Base-by-base conservation (phyloP, 2,113 vertebrate genomes). In the Anthoscopus minutus region DNA sequence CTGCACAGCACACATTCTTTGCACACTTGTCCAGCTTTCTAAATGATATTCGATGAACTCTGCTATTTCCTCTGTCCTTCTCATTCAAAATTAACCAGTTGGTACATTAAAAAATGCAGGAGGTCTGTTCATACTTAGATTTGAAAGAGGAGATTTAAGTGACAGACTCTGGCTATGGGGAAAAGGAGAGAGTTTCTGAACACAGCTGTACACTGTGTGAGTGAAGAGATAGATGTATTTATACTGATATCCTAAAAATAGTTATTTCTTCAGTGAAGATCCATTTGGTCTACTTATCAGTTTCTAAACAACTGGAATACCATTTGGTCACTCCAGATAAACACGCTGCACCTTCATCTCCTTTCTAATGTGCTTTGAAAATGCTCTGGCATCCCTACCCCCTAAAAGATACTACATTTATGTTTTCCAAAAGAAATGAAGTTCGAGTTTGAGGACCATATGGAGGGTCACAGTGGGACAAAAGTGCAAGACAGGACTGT, bases 241-340 rank as follows among this genome's bases (percentile, higher is more conserved):
- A 71, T 87, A 50, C 28, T 60, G 65, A 96, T 83, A 96, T 16
- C 86, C 80, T 93, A 95, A 93, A 96, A 94, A 95, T 83, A 96
- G 89, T 90, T 90, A 61, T 81, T 97, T 95, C 85, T 93, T 84
- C 88, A 74, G 72, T 7, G 13, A 90, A 62, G 92, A 95, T 92
- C 76, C 82, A 86, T 93, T 92, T 95, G 93, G 94, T 82, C 90
- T 69, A 88, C 88, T 95, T 93, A 95, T 90, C 93, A 86, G 79
- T 79, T 92, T 64, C 80, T 93, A 84, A 94, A 95, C 76, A 93
- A 88, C 92, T 21, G 42, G 92, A 92, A 94, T 48, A 72, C 89
- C 93, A 89, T 91, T 96, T 92, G 88, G 92, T 66, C 86, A 82
- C 80, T 81, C 31, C 50, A 94, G 94, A 94, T 93, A 92, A 91